Evolutionary conservation across 2,797 vertebrate genomes (phyloP).

Genomic region (Thunnus albacares): DNA sequence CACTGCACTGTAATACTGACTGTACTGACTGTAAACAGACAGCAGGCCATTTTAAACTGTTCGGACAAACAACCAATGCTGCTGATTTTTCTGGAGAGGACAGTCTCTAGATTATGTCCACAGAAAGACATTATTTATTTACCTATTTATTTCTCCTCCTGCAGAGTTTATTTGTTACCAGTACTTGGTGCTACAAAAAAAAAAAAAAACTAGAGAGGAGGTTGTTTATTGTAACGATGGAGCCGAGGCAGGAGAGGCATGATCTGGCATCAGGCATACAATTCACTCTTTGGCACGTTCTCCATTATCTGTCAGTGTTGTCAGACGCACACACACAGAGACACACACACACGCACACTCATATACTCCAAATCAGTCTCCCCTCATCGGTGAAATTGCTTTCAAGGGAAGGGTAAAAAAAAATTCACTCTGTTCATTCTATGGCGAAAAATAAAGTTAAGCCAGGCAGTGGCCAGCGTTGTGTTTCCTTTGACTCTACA

Average conservation of each 20-base stretch:
- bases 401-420: constrained; percentile 40
- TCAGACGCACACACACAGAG: constrained; percentile 29
- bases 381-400: constrained; percentile 77
- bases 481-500: constrained; percentile 48
- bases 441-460: constrained; percentile 45
- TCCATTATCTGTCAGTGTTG: constrained; percentile 60
- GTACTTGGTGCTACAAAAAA: constrained; percentile 21
- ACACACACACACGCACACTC: constrained; percentile 24
- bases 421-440: constrained; percentile 49
- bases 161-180: constrained; percentile 54
- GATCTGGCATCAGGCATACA: constrained; percentile 48
- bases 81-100: constrained; percentile 33
- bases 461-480: constrained; percentile 7
- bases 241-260: constrained; percentile 40
- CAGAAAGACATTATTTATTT: constrained; percentile 41
- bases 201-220: not conserved
- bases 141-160: constrained; percentile 52
- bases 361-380: constrained; percentile 60
- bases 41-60: constrained; percentile 28
- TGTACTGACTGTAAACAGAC: not conserved
- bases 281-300: constrained; percentile 57
- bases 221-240: constrained; percentile 55
- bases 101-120: constrained; percentile 49
- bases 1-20: too few relatives aligned
- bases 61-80: constrained; percentile 15